Percentiles rank a stretch among this genome's conserved stretches.
Evolutionary conservation across 2,797 vertebrate genomes (phyloP).

Genomic region (Gobionotothen gibberifrons): DNA sequence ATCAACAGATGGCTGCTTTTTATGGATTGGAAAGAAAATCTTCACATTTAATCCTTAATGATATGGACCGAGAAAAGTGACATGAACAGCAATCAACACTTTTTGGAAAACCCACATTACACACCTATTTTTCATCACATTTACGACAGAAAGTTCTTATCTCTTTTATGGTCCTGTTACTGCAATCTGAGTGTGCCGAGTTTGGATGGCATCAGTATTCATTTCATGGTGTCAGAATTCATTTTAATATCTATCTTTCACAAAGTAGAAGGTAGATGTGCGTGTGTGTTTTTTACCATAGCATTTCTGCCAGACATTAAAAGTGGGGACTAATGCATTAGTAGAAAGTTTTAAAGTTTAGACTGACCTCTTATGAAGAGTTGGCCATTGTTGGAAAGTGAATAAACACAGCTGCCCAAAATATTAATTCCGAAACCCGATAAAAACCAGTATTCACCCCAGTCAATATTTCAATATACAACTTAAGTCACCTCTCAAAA

Average conservation of each 20-base stretch:
- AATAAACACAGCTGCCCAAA: slow-evolving; percentile 10
- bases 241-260: slow-evolving; percentile 56
- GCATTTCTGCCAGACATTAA: slow-evolving; percentile 29
- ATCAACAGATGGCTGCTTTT: not conserved
- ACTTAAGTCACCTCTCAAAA: not conserved
- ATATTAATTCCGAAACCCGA: no score
- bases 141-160: not conserved
- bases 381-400: slow-evolving; percentile 12
- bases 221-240: slow-evolving; percentile 40
- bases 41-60: not conserved
- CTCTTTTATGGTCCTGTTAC: slow-evolving; percentile 9
- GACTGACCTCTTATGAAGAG: slow-evolving; percentile 21
- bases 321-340: slow-evolving; percentile 34
- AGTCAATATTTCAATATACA: no score
- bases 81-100: slow-evolving; percentile 1
- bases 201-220: slow-evolving; percentile 39
- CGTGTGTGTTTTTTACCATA: not conserved
- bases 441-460: no score
- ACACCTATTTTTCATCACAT: not conserved
- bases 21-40: not conserved
- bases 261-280: not conserved
- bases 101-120: not conserved
- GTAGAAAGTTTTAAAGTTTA: slow-evolving; percentile 24
- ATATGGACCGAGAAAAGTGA: not conserved
- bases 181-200: slow-evolving; percentile 25